Evolutionary conservation across 1,140 invertebrate genomes (phyloP), one percentile per base, ranked within the genome.

Genomic region (Callitettix versicolor): DNA sequence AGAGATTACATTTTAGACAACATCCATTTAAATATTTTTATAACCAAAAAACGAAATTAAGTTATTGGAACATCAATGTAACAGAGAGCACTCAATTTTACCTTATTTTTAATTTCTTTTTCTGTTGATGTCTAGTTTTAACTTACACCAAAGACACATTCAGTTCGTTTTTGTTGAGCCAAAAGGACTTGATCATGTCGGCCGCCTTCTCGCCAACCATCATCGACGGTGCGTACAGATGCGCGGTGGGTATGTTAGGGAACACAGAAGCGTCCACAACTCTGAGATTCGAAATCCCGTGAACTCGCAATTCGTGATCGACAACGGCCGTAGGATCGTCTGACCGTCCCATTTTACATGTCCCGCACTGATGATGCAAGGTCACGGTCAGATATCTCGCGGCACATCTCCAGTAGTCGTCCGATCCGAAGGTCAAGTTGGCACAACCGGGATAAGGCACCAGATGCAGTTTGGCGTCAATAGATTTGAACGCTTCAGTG

Each of bases 201-300:
- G 88, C 80, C 0, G 77, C 86, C 65, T 89, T 90, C 68, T 95
- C 91, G 0, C 79, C 91, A 43, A 95, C 84, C 90, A 95, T 93
- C 41, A 79, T 77, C 2, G 84, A 78, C 0, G 80, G 79, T 0
- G 82, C 84, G 57, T 82, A 86, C 0, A 83, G 79, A 63, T 91
- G 86, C 1, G 80, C 85, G 3, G 74, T 75, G 11, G 83, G 73
- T n/a, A 86, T 74, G 2, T 68, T 69, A 0, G 88, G 88, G 70
- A 91, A 86, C 0, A 91, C 71, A 40, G 85, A 86, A 34, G 78
- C 79, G 67, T 92, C 88, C 0, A 78, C 79, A 1, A 91, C 85
- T 33, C 88, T 72, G 24, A 91, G 68, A 20, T 76, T 75, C n/a
- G 70, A 64, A 0, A 88, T 64, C 0, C 86, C 86, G 57, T 85